These are phyloP conservation scores for Acrocephalus kingi DNA, from an alignment of 2,113 vertebrate species.

Conservation along the genomic window DNA sequence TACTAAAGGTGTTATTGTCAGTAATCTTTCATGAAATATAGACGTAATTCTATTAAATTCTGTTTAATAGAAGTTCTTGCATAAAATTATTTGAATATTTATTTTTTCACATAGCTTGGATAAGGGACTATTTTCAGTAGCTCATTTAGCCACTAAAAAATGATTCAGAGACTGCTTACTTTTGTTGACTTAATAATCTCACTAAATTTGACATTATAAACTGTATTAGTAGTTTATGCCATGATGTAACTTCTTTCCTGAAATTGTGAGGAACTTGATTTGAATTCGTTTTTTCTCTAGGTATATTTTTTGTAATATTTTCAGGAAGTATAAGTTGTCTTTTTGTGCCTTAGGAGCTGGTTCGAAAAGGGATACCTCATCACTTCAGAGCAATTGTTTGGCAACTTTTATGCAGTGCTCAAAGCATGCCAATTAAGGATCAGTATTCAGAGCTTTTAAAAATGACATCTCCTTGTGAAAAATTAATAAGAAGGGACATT, in stretches of 20 bases:
- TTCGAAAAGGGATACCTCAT: conserved; percentile 95
- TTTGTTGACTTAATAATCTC: not conserved
- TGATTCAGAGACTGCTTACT: not conserved
- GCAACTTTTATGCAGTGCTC: conserved; percentile 94
- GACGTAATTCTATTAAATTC: not conserved
- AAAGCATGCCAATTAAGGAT: conserved; percentile 96
- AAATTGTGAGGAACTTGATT: not conserved
- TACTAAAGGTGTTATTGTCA: not conserved
- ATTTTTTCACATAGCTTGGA: not conserved
- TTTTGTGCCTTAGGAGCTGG: conserved; percentile 85
- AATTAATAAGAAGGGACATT: conserved; percentile 95
- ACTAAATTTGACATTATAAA: not conserved
- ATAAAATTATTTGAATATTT: not conserved
- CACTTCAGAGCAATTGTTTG: conserved; percentile 98
- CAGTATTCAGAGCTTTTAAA: conserved; percentile 98
- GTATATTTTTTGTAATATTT: not conserved
- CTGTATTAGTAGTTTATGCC: not conserved
- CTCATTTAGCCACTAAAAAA: not conserved
- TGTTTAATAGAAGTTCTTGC: not conserved
- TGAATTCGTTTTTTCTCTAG: not conserved
- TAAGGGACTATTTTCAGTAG: not conserved
- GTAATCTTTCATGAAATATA: not conserved
- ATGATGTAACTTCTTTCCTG: not conserved
- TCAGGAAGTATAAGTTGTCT: not conserved
- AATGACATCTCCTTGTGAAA: conserved; percentile 98